Percentiles rank a stretch among this genome's conserved stretches.
Evolutionary conservation across 1,140 invertebrate species (phyloP).

Genomic region (Ptiloglossa arizonensis): DNA sequence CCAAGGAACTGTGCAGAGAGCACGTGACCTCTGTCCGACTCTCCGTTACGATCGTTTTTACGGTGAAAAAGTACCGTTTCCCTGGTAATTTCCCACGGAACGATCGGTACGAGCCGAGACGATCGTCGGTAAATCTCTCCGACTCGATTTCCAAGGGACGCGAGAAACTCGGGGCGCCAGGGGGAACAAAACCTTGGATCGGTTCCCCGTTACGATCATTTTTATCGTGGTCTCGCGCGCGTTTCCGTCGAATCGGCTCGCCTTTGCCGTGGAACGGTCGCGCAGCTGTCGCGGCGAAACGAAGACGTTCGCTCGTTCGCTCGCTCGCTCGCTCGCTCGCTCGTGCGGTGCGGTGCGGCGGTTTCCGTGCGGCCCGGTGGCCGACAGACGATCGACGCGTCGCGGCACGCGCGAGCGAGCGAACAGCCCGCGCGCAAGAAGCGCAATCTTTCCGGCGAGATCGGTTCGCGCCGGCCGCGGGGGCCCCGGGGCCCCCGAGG

Average conservation of each 20-base stretch:
- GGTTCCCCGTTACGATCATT: not conserved
- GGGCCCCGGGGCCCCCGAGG: not conserved
- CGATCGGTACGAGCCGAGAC: too few species aligned
- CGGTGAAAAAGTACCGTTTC: too few species aligned
- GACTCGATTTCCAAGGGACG: not conserved
- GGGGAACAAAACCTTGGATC: conserved; percentile 33
- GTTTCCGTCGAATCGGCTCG: conserved; percentile 19
- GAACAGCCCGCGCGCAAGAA: conserved; percentile 45
- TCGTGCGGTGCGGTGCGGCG: not conserved
- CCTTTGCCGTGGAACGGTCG: not conserved
- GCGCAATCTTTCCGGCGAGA: conserved; percentile 37
- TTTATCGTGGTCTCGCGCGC: not conserved
- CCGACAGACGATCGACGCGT: conserved; percentile 27
- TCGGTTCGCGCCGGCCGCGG: conserved; percentile 34
- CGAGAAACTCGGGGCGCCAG: not conserved
- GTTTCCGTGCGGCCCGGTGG: conserved; percentile 3
- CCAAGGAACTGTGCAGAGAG: too few species aligned
- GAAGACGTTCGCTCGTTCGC: conserved; percentile 29
- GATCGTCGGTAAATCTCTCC: not conserved
- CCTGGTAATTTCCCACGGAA: too few species aligned
- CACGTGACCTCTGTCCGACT: too few species aligned
- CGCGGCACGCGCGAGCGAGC: conserved; percentile 43
- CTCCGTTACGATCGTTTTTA: too few species aligned
- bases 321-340: too few species aligned
- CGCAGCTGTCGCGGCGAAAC: conserved; percentile 13